Percentiles rank a stretch among this genome's conserved stretches.
Conservation (phyloP, 2,113 vertebrate genomes). For the Nibea albiflora region DNA sequence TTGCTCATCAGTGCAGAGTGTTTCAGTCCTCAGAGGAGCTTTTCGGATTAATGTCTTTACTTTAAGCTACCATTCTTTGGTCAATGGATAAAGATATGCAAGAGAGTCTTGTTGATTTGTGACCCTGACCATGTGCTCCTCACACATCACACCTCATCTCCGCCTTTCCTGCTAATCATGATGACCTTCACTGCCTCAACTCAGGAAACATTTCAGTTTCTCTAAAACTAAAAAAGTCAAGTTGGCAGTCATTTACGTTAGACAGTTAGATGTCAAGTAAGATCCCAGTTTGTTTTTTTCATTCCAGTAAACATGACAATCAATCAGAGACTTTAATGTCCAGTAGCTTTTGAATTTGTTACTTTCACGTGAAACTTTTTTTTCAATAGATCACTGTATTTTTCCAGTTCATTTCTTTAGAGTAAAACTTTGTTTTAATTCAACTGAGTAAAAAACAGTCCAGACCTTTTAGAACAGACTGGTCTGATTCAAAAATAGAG, state of each 20-base stretch:
- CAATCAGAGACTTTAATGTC: too few relatives aligned
- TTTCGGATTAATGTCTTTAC: not conserved
- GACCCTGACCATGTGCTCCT: not conserved
- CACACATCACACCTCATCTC: not conserved
- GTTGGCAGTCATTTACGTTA: too few relatives aligned
- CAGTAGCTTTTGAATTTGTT: too few relatives aligned
- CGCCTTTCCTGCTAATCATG: conserved; percentile 22
- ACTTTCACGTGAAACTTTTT: too few relatives aligned
- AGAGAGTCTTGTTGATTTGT: not conserved
- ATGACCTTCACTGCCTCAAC: not conserved
- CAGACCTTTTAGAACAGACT: not conserved
- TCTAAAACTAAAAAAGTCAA: not conserved
- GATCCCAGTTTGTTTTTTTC: too few relatives aligned
- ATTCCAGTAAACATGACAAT: too few relatives aligned
- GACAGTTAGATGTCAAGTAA: too few relatives aligned
- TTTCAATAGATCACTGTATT: too few relatives aligned
- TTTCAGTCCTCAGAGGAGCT: not conserved
- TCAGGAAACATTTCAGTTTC: conserved; percentile 33
- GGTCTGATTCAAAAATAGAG: not conserved
- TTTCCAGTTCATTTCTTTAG: not conserved
- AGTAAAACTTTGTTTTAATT: not conserved
- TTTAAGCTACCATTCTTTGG: not conserved
- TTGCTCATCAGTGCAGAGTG: not conserved
- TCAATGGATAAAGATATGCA: not conserved
- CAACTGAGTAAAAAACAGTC: not conserved